These are phyloP conservation scores for Nasonia vitripennis DNA, from an alignment of 1,140 invertebrate genomes.

Conservation along the genomic window DNA sequence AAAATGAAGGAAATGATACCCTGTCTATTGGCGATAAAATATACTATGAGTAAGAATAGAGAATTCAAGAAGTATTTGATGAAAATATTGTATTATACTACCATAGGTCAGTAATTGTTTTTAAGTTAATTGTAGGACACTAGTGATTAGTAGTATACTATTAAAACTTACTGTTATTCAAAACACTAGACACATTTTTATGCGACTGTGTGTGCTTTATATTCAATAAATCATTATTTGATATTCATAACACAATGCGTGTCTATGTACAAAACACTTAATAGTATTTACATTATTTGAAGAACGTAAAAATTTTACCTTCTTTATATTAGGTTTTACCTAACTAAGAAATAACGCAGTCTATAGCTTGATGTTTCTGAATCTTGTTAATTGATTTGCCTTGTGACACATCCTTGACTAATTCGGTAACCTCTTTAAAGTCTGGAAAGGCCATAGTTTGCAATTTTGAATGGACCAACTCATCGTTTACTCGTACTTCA, in stretches of 20 bases:
- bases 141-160: too few species aligned
- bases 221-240: neutral
- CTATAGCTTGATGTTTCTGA: conserved; percentile 76
- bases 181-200: neutral
- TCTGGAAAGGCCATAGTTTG: conserved; percentile 80
- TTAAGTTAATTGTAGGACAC: too few species aligned
- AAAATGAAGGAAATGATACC: conserved; percentile 48
- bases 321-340: neutral
- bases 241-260: neutral
- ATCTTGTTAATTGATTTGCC: conserved; percentile 74
- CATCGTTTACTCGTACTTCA: conserved; percentile 79
- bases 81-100: too few species aligned
- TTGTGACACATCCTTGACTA: conserved; percentile 74
- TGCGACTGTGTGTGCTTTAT: neutral
- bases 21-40: conserved; percentile 66
- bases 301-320: neutral
- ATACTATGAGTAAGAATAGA: conserved; percentile 29
- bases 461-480: conserved; percentile 80
- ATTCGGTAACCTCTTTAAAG: conserved; percentile 77
- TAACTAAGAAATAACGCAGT: conserved; percentile 66
- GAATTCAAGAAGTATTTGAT: neutral
- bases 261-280: neutral
- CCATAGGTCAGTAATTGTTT: too few species aligned
- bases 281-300: neutral
- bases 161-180: neutral